Conservation (phyloP, 2,113 vertebrate genomes). For the Cyanoliseus patagonus region DNA sequence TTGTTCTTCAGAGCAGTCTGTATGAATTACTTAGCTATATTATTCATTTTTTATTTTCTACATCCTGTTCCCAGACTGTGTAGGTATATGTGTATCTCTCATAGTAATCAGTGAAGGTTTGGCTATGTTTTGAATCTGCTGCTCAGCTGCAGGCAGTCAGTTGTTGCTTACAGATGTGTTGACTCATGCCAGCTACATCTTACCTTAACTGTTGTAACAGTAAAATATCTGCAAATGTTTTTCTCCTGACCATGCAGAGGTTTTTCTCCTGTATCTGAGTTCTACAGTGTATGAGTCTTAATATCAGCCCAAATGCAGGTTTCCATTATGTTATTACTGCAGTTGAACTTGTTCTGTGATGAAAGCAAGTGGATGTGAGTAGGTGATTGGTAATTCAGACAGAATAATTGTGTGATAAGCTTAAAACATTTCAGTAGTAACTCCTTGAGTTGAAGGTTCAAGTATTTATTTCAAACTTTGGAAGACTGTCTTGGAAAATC, state of each 20-base stretch:
- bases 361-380: not conserved
- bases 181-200: not conserved
- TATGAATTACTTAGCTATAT: not conserved
- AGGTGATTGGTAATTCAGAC: not conserved
- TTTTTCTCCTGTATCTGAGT: not conserved
- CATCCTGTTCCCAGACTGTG: not conserved
- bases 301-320: not conserved
- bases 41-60: not conserved
- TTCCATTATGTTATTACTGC: not conserved
- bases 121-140: not conserved
- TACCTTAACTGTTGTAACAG: not conserved
- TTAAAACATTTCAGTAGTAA: not conserved
- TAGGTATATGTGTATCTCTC: not conserved
- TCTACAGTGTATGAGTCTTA: not conserved
- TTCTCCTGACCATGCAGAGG: not conserved
- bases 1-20: not conserved
- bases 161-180: not conserved
- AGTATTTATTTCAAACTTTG: not conserved
- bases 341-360: not conserved
- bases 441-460: not conserved
- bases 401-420: not conserved
- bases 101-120: not conserved
- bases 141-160: not conserved
- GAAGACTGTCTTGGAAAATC: not conserved
- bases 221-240: not conserved